These are phyloP conservation scores for Spilarctia lutea DNA, from an alignment of 2,888 invertebrate genomes.

Conservation along the genomic window DNA sequence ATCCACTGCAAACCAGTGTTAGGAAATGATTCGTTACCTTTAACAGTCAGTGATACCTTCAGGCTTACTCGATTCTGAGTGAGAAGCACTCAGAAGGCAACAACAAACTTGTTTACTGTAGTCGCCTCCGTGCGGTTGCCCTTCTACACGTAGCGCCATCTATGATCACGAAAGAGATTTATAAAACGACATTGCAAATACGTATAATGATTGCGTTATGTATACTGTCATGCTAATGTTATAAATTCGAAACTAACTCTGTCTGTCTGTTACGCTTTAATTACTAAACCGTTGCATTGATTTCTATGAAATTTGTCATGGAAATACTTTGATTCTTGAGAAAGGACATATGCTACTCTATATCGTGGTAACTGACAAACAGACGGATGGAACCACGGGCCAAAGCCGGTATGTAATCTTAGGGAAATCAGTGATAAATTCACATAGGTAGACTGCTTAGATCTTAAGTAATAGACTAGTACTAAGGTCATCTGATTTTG, in stretches of 20 bases:
- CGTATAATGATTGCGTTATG: not conserved
- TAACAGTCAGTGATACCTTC: not conserved
- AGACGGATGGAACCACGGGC: too few species aligned
- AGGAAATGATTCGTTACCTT: not conserved
- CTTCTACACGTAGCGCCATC: not conserved
- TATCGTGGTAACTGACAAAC: too few species aligned
- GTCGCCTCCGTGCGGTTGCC: not conserved
- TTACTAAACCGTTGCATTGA: too few species aligned
- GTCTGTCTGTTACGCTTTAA: too few species aligned
- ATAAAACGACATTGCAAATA: not conserved
- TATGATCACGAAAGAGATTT: not conserved
- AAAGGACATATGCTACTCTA: too few species aligned
- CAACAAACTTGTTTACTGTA: not conserved
- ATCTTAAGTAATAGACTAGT: too few species aligned
- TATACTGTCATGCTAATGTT: not conserved
- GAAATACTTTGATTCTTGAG: too few species aligned
- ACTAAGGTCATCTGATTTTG: not conserved
- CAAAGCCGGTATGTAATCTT: too few species aligned
- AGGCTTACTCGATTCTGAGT: not conserved
- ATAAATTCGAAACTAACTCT: too few species aligned
- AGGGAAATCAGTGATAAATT: too few species aligned
- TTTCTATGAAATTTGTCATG: too few species aligned
- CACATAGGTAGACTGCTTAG: not conserved
- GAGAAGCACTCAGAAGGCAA: not conserved
- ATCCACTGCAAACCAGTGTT: not conserved